These are phyloP conservation scores for Ochlodes sylvanus DNA, from an alignment of 2,888 invertebrate species.

Conservation along the genomic window DNA sequence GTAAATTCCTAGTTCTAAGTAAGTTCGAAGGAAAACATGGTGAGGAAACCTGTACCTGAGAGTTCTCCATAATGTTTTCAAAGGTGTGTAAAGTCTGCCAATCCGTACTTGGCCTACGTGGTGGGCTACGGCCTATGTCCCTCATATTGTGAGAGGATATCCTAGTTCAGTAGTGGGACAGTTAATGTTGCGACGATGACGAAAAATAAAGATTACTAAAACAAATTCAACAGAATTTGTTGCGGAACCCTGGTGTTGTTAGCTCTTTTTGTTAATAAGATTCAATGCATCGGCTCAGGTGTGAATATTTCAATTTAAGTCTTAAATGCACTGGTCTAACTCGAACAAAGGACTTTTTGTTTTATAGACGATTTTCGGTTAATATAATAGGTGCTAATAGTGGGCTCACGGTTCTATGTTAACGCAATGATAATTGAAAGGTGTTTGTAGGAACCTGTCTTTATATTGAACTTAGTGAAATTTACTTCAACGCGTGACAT, in stretches of 20 bases:
- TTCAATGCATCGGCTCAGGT: slow-evolving; percentile 43
- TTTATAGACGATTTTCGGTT: slow-evolving; percentile 48
- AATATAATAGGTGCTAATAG: slow-evolving; percentile 53
- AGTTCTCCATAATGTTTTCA: no score
- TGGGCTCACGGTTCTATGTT: slow-evolving; percentile 48
- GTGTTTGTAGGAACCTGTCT: slow-evolving; percentile 45
- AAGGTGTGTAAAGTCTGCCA: no score
- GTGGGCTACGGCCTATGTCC: no score
- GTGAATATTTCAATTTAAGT: slow-evolving; percentile 52
- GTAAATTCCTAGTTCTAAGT: no score
- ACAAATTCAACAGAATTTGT: not conserved
- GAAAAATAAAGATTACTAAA: not conserved
- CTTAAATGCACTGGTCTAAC: slow-evolving; percentile 46
- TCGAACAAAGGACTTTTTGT: slow-evolving; percentile 53
- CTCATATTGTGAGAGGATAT: no score
- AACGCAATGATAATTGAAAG: slow-evolving; percentile 51
- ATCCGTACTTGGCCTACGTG: no score
- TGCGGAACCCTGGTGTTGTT: not conserved
- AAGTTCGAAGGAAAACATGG: no score
- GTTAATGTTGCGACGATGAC: no score
- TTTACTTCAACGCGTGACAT: slow-evolving; percentile 5
- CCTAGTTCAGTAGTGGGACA: no score
- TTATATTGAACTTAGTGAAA: slow-evolving; percentile 28
- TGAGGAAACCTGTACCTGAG: no score
- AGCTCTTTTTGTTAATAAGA: slow-evolving; percentile 30